These are phyloP conservation scores for Standfussiana lucernea DNA, from an alignment of 2,888 invertebrate species.

Conservation along the genomic window DNA sequence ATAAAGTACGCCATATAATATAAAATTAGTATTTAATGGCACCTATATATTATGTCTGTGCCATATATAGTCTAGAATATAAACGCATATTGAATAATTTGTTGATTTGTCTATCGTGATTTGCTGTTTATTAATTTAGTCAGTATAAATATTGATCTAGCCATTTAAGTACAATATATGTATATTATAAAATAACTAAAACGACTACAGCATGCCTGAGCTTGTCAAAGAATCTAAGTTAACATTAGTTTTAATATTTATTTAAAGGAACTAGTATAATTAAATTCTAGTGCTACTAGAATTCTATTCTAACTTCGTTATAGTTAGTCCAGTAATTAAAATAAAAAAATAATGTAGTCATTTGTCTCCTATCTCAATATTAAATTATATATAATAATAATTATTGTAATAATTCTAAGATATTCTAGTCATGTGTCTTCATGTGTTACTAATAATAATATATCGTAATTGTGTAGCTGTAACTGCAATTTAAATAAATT, in stretches of 20 bases:
- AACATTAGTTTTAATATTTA: not conserved
- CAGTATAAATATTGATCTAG: not conserved
- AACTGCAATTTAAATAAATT: conserved; percentile 7
- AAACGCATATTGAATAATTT: not conserved
- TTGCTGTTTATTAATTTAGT: not conserved
- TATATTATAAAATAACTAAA: not conserved
- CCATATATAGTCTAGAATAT: not conserved
- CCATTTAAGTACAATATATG: not conserved
- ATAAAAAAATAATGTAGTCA: conserved; percentile 1
- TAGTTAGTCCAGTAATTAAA: not conserved
- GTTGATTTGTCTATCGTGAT: not conserved
- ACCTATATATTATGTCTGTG: not conserved
- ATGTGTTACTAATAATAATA: not conserved
- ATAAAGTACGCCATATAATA: not conserved
- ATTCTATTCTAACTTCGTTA: not conserved
- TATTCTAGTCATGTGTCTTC: not conserved
- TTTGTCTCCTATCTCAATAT: too few species aligned
- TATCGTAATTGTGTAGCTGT: not conserved
- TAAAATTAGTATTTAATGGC: not conserved
- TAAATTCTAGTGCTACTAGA: not conserved
- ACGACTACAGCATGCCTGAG: not conserved
- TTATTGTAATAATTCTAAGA: not conserved
- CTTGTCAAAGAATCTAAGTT: not conserved
- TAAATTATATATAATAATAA: not conserved
- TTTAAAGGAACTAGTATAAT: conserved; percentile 13